Evolutionary conservation across 2,113 vertebrate genomes (phyloP), one percentile per base, ranked within the genome.

Genomic region (Urocynchramus pylzowi): DNA sequence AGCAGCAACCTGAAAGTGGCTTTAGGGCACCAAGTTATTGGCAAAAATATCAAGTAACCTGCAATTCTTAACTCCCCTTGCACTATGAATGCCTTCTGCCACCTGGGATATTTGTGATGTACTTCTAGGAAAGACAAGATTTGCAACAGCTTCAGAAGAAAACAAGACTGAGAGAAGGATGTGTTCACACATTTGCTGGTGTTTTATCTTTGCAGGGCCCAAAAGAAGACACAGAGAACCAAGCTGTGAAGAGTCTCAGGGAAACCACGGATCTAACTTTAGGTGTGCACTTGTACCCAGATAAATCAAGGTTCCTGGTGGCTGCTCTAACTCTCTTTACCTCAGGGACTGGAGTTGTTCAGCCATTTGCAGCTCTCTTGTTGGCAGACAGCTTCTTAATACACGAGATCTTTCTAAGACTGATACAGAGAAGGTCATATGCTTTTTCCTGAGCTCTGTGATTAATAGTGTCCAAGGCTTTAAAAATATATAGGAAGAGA

Each of bases 391-490:
- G 76, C 59, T 84, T 91, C 86, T 94, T 77, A 87, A 54, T 30
- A 44, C 26, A 41, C 0, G 19, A 91, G 84, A 77, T 83, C 68
- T 76, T 92, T 61, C 84, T 50, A 56, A 94, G 96, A 96, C 27
- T 90, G 94, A 97, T 96, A 87, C 60, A 94, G 89, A 93, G 92
- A 93, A 97, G 91, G 95, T 96, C 93, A 93, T 90, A 94, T 44
- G 82, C 91, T 97, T 96, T 95, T 92, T 94, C 82, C 94, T 96
- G 57, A 67, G 91, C 92, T 95, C 67, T 67, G 87, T 93, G 96
- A 98, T 95, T 86, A 97, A 98, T 91, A 78, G 49, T 81, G 82
- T 96, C 93, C 39, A 91, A 97, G 87, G 78, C 70, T 95, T 92
- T 93, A 93, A 94, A 96, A 97, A 75, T 49, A 90, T 49, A 89